Conservation (phyloP, 2,797 vertebrate genomes). For the Melanotaenia maccullochi region DNA sequence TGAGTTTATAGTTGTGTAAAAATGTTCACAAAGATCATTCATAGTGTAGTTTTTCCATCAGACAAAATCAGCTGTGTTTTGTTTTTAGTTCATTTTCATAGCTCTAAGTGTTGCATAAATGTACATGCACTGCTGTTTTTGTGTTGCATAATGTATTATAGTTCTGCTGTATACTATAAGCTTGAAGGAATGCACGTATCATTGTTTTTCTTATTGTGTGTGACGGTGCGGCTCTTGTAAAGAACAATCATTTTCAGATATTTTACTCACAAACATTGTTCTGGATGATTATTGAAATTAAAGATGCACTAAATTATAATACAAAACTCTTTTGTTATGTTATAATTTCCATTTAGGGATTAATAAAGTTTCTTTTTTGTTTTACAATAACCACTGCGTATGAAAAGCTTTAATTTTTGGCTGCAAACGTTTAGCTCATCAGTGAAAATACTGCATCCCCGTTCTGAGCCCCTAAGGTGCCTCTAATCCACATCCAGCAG, state of each 20-base stretch:
- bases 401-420: conserved; percentile 32
- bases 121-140: conserved; percentile 63
- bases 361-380: neutral
- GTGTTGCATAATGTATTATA: conserved; percentile 60
- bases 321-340: conserved; percentile 4
- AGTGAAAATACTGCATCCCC: conserved; percentile 48
- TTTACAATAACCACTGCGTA: neutral
- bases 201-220: conserved; percentile 52
- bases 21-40: conserved; percentile 59
- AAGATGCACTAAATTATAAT: conserved; percentile 77
- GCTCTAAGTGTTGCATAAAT: conserved; percentile 61
- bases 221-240: conserved; percentile 54
- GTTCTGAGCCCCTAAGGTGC: conserved; percentile 72
- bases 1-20: conserved; percentile 65
- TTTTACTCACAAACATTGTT: conserved; percentile 62
- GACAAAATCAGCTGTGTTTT: conserved; percentile 53
- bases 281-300: conserved; percentile 70
- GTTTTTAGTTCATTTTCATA: conserved; percentile 43
- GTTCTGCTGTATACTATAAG: conserved; percentile 59
- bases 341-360: conserved; percentile 2
- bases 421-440: conserved; percentile 41
- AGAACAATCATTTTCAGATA: conserved; percentile 66
- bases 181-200: conserved; percentile 53
- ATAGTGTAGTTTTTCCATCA: conserved; percentile 41
- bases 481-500: conserved; percentile 80